Evolutionary conservation across 2,888 invertebrate genomes (phyloP), one percentile per base, ranked within the genome.

Genomic region (Eucera pruinosa): DNA sequence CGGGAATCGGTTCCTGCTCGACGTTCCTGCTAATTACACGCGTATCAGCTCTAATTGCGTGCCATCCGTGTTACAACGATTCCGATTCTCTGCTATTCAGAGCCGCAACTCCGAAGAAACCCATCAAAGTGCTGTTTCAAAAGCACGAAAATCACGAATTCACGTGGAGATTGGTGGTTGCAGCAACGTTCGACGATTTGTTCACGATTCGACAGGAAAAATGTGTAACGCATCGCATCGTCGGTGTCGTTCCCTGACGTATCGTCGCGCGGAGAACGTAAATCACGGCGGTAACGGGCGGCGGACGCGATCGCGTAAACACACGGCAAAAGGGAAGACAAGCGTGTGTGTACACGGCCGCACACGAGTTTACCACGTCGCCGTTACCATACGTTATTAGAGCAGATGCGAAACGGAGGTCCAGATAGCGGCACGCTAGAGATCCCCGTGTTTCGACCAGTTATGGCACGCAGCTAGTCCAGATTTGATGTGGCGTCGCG

Each of bases 321-420:
- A 50, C 62, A 18, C 18, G 50, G 2, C 48, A 7, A 5, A 5
- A 36, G 20, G 55, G 30, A 50, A 66, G 55, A 68, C 79, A 66
- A 43, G 77, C 68, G 47, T 55, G 61, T 58, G 57, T 57, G 61
- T 61, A 58, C 54, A 39, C 23, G 64, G 3, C 30, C 39, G 36
- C 27, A n/a, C 20, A 47, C 60, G 55, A 23, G 23, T 57, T 72
- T 55, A 47, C 45, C 62, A 58, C 65, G 41, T 54, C 69, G 64
- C 81, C 81, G 58, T 45, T 45, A 25, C 45, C 66, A 82, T 88
- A 80, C 82, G 83, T 87, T 87, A 89, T 89, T 86, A 86, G 78
- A 82, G 86, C 84, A 84, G 85, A 88, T 82, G 86, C 85, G 87
- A 84, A 86, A 86, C 86, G 82, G 82, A 83, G 86, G 68, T 80